Evolutionary conservation across 2,888 invertebrate species (phyloP), one percentile per base, ranked within the genome.

Genomic region (Napeogenes sylphis): DNA sequence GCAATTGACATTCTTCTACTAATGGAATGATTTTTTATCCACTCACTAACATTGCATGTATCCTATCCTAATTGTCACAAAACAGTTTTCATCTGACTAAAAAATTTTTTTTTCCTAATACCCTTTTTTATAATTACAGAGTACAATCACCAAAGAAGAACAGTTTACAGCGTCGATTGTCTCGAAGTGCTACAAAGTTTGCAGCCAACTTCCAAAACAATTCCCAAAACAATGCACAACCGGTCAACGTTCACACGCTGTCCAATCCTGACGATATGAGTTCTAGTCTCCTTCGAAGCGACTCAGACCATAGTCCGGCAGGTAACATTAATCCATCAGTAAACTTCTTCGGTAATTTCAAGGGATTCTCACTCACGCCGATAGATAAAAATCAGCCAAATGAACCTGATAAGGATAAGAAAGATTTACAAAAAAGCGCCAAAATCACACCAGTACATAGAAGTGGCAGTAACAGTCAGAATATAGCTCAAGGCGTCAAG

Each of bases 311-410:
- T 21, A 90, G 87, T 30, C 91, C 91, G 0, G 80, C 91, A 14
- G 88, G 90, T 0, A 84, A 87, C 56, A 73, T 90, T 2, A 90
- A 89, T 70, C 88, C 91, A 55, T 79, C 91, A 45, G 84, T 92
- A 65, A 94, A 94, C 74, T 94, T 97, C 85, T 96, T 96, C 80
- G 97, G 97, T 0, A 95, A 96, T 75, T 96, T 96, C 86, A 96
- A 95, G 83, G 97, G 97, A 0, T 97, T 97, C 82, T 94, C 95
- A 0, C 91, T 97, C 55, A 92, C 93, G 0, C 95, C 95, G 0
- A 87, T 94, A 0, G 91, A 72, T 5, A 71, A 70, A 68, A 64
- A 73, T 56, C 64, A 59, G 14, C 55, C 66, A 21, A 66, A 64
- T n/a, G 67, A 70, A 10, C 59, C 58, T 12, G 57, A 66, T 1